Evolutionary conservation across 2,888 invertebrate genomes (phyloP).

Genomic region (Drosophila fungiperda): DNA sequence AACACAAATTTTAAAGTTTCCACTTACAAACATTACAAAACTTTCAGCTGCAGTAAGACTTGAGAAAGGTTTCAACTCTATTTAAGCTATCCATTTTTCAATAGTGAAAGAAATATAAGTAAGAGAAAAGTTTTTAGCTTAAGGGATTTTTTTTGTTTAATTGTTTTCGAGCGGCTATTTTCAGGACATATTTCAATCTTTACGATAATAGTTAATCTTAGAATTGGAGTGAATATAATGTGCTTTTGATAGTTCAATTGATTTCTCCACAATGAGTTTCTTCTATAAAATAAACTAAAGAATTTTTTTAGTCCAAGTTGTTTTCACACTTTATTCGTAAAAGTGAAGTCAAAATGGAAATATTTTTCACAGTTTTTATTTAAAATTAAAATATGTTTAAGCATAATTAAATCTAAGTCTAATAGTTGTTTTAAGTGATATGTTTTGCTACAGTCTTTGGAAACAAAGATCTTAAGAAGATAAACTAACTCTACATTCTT

Average conservation of each 20-base stretch:
- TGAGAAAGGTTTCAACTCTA: not conserved
- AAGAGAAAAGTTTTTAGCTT: not conserved
- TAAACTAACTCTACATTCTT: not conserved
- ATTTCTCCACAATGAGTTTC: too few species aligned
- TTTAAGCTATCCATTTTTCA: not conserved
- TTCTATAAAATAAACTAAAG: not conserved
- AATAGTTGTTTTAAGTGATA: not conserved
- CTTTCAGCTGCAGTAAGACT: not conserved
- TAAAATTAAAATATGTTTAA: not conserved
- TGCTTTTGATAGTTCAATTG: too few species aligned
- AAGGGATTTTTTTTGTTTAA: not conserved
- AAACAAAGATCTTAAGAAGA: not conserved
- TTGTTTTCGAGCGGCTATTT: not conserved
- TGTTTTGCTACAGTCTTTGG: not conserved
- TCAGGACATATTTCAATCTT: not conserved
- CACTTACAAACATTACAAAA: not conserved
- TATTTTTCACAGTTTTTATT: not conserved
- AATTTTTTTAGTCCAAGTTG: fast-evolving
- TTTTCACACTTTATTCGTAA: not conserved
- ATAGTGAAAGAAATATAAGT: not conserved
- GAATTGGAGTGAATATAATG: not conserved
- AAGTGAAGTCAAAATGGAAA: not conserved
- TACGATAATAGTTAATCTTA: not conserved
- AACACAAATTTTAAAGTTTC: conserved; percentile 14
- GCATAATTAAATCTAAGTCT: not conserved